Conservation (phyloP, 2,888 invertebrate genomes). For the Tineola bisselliella region DNA sequence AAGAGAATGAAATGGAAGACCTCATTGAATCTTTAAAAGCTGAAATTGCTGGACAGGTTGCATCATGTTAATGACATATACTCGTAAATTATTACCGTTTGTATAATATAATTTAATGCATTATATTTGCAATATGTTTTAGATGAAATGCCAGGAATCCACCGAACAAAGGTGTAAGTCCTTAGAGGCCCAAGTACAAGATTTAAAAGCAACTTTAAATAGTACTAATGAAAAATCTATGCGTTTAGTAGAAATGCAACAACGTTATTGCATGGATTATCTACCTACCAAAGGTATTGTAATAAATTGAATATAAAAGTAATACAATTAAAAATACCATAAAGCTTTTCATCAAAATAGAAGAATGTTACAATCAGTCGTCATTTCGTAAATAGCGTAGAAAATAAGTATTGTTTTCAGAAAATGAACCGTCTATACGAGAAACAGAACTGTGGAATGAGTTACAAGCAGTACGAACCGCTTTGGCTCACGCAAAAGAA, state of each 20-base stretch:
- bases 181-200: conserved; percentile 33
- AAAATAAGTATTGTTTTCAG: conserved; percentile 23
- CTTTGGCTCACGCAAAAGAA: conserved; percentile 44
- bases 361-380: too few relatives aligned
- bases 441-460: conserved; percentile 64
- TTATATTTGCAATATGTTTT: too few relatives aligned
- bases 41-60: conserved; percentile 51
- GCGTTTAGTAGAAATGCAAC: conserved; percentile 40
- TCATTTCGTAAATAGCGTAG: too few relatives aligned
- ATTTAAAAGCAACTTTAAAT: conserved; percentile 34
- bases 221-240: conserved; percentile 37
- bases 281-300: conserved; percentile 45
- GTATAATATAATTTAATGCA: too few relatives aligned
- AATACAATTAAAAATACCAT: too few relatives aligned
- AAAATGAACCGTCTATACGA: conserved; percentile 48
- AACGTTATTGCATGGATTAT: conserved; percentile 40
- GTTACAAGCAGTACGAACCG: conserved; percentile 40
- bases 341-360: too few relatives aligned
- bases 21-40: conserved; percentile 37
- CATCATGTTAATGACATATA: not conserved
- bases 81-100: too few relatives aligned
- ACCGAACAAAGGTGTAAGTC: not conserved
- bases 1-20: conserved; percentile 28
- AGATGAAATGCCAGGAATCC: too few relatives aligned
- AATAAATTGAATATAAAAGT: too few relatives aligned